Conservation (phyloP, 2,888 invertebrate genomes). For the Ypsolopha scabrella region DNA sequence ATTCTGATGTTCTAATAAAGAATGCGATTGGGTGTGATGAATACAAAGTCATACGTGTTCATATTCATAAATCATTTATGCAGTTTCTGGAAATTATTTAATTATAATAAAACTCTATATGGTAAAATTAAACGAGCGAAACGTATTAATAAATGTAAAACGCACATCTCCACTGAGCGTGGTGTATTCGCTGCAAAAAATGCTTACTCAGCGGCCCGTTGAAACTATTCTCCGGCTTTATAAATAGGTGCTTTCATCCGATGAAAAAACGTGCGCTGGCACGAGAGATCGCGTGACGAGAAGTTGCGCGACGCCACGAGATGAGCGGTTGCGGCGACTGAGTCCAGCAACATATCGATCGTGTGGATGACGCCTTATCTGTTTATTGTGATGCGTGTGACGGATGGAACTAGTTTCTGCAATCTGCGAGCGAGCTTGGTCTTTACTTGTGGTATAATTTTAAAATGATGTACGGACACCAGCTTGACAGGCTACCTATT, state of each 20-base stretch:
- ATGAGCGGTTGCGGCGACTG: not conserved
- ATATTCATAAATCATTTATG: not conserved
- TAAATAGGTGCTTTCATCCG: conserved; percentile 55
- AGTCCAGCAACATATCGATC: not conserved
- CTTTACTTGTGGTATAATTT: too few relatives aligned
- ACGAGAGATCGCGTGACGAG: conserved; percentile 55
- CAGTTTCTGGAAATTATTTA: not conserved
- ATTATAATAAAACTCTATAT: not conserved
- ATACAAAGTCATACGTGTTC: not conserved
- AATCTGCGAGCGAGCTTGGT: too few relatives aligned
- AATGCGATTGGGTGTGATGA: not conserved
- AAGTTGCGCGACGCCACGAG: conserved; percentile 21
- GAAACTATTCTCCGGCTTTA: conserved; percentile 50
- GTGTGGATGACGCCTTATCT: not conserved
- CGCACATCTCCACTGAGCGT: conserved; percentile 18
- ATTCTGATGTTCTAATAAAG: not conserved
- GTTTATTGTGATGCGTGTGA: not conserved
- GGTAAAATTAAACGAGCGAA: not conserved
- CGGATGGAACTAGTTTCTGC: not conserved
- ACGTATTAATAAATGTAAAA: conserved; percentile 22
- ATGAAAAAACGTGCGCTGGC: conserved; percentile 47
- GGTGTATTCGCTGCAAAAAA: conserved; percentile 39
- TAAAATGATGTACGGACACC: too few relatives aligned
- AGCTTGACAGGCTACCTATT: too few relatives aligned
- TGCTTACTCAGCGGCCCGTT: conserved; percentile 47